Base-by-base conservation (phyloP, 2,797 vertebrate species). In the Ctenopoma multispine region DNA sequence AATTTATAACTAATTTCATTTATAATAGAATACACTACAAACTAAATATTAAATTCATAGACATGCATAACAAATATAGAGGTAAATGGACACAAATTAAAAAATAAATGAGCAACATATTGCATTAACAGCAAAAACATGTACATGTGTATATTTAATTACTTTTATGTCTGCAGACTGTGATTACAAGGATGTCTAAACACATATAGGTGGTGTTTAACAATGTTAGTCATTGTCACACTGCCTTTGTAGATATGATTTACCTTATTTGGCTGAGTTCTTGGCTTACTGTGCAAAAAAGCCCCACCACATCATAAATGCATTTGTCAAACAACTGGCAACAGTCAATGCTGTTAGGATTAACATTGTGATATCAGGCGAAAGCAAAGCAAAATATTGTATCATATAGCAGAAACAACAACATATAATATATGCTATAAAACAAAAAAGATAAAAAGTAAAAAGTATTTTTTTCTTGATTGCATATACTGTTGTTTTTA, bases 391-490 rank as follows among this genome's bases (percentile, higher is more conserved):
- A 62, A 57, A n/a, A 23, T 50, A 1, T 55, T 27, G 14, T 14
- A 49, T 43, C 4, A 47, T 41, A 54, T 10, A 54, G 8, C 14
- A 47, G 8, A 59, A 57, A 63, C 48, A 3, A 23, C 4, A 56
- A 57, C 3, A 46, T 36, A 48, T 20, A 48, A 29, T 17, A 23
- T 15, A 17, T 41, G 5, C 1, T 10, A 34, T 27, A n/a, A 63
- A 72, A 69, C 14, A 38, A n/a, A 23, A 44, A 4, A 57, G 40
- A 15, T 27, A 21, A 36, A 7, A 36, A 23, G 38, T 36, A 7
- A 4, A 53, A n/a, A n/a, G n/a, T n/a, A n/a, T 31, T 31, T 31
- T 63, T 7, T 24, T 48, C 21, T 63, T 77, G 75, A 82, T 81
- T 79, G 64, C 53, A 75, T 51, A 20, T 51, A 23, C 17, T 72